Conservation (phyloP, 1,140 invertebrate genomes). For the Megathymus violae region DNA sequence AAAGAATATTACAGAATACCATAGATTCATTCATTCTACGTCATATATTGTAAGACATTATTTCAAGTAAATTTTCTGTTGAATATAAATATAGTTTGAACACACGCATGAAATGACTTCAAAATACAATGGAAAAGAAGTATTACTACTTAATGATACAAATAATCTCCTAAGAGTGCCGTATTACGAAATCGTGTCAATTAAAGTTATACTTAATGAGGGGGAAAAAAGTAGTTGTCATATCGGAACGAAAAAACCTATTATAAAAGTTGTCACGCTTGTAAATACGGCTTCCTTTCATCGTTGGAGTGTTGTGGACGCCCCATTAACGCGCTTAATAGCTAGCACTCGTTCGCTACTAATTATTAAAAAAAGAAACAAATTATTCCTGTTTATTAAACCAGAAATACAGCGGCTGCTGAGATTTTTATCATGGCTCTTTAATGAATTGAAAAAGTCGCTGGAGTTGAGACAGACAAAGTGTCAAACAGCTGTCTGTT, state of each 20-base stretch:
- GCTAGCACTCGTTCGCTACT: conserved; percentile 52
- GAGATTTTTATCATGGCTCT: conserved; percentile 51
- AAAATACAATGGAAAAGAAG: too few species aligned
- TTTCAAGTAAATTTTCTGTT: too few species aligned
- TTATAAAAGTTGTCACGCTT: conserved; percentile 50
- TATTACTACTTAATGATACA: background rate
- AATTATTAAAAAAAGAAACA: conserved; percentile 39
- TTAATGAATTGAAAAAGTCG: conserved; percentile 24
- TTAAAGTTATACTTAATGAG: conserved; percentile 28
- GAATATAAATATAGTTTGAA: too few species aligned
- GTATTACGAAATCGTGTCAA: conserved; percentile 29
- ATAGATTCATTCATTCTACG: too few species aligned
- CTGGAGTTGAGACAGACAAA: conserved; percentile 8
- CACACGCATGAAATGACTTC: too few species aligned
- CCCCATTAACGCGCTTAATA: conserved; percentile 61
- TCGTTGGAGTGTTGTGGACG: conserved; percentile 51
- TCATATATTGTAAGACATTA: too few species aligned
- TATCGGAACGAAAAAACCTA: conserved; percentile 30
- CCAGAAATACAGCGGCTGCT: conserved; percentile 43
- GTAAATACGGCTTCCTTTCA: conserved; percentile 58
- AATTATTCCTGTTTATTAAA: conserved; percentile 60
- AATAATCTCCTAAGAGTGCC: conserved; percentile 11
- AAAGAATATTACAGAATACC: too few species aligned
- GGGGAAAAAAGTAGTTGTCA: conserved; percentile 33
- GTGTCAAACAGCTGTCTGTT: conserved; percentile 11